Evolutionary conservation across 2,113 vertebrate species (phyloP).

Genomic region (Pomatorhinus ruficollis): DNA sequence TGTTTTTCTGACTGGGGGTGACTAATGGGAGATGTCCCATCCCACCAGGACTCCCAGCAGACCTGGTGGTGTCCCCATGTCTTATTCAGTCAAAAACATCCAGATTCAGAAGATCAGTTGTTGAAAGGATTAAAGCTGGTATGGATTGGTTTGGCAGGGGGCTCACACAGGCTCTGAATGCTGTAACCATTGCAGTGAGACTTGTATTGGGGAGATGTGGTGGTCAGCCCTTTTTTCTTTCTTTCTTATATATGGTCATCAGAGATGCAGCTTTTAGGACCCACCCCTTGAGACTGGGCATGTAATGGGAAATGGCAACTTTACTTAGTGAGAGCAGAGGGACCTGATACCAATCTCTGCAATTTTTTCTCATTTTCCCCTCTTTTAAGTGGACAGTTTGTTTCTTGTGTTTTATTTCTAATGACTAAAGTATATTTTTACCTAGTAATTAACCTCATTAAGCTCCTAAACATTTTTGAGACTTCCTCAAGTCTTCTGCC

Average conservation of each 20-base stretch:
- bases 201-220: accelerated
- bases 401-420: neutral
- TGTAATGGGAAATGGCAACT: neutral
- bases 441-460: neutral
- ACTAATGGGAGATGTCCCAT: neutral
- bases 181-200: neutral
- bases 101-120: neutral
- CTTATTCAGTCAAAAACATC: neutral
- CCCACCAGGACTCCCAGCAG: neutral
- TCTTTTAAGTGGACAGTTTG: neutral
- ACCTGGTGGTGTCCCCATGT: neutral
- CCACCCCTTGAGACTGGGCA: neutral
- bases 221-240: neutral
- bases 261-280: neutral
- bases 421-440: neutral
- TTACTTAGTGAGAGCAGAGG: neutral
- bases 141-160: neutral
- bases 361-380: neutral
- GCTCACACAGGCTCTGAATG: neutral
- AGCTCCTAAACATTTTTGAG: neutral
- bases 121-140: neutral
- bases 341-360: neutral
- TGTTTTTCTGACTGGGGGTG: neutral
- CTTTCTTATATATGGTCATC: neutral
- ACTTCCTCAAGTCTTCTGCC: neutral